Evolutionary conservation across 1,140 invertebrate genomes (phyloP), one percentile per base, ranked within the genome.

Genomic region (Alviniconcha marisindica): DNA sequence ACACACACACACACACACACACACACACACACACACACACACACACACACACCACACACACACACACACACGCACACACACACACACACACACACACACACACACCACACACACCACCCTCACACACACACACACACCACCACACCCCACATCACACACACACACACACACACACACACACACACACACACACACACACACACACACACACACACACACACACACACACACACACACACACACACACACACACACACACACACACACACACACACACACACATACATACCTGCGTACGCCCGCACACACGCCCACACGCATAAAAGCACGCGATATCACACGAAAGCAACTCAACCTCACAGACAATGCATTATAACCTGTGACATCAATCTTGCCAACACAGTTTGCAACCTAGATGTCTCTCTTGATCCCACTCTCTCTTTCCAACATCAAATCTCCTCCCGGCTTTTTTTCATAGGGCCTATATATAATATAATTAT

Each of bases 21-120:
- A 81, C 60, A 81, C 60, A 71, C 60, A 81, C 24, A 38, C 71
- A 77, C 71, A 38, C 38, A 56, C 71, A 79, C 71, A 77, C 38
- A 60, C 24, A 71, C 31, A 38, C 12, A 51, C 40, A 51, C 24
- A 12, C 10, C 5, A 21, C 33, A 69, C 33, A 69, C 36, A n/a
- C n/a, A 81, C 42, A 69, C 51, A 69, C 12, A 81, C 51, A 36
- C 40, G 48, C 51, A 81, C 51, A 71, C n/a, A 33, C 51, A 71
- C 51, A 77, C 36, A 74, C 38, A 63, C 51, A 44, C 24, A 44
- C 42, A 40, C 2, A 7, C 4, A 31, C 21, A 54, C 51, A 7
- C 10, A 73, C 33, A 21, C 54, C n/a, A n/a, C n/a, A n/a, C n/a
- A n/a, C n/a, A n/a, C n/a, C n/a, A n/a, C n/a, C n/a, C n/a, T n/a